These are phyloP conservation scores for Caenorhabditis sp. DNA, from an alignment of 2,888 invertebrate genomes.

Conservation along the genomic window DNA sequence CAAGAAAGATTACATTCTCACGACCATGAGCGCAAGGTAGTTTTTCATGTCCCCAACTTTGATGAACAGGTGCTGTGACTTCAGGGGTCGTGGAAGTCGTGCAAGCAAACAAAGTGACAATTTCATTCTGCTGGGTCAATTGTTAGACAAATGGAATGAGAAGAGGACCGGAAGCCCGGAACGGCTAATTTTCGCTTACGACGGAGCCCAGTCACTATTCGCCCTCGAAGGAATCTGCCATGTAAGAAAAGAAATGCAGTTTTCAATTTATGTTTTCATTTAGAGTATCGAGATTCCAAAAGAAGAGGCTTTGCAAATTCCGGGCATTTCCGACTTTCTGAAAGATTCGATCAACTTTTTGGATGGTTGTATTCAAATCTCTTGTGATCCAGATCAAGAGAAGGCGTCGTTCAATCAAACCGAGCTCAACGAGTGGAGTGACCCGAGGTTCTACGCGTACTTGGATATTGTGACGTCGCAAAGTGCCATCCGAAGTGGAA, in stretches of 20 bases:
- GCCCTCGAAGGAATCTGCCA: slow-evolving; percentile 42
- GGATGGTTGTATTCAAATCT: slow-evolving; percentile 37
- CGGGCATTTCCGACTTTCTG: slow-evolving; percentile 30
- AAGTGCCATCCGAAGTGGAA: slow-evolving; percentile 49
- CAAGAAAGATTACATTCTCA: slow-evolving; percentile 47
- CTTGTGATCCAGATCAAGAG: slow-evolving; percentile 42
- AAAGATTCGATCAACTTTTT: slow-evolving; percentile 46
- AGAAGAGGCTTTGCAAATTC: slow-evolving; percentile 27
- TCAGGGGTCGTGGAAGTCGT: slow-evolving; percentile 53
- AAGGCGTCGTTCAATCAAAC: slow-evolving; percentile 49
- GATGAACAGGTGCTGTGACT: too few species aligned
- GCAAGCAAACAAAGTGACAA: slow-evolving; percentile 47
- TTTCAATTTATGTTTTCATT: not conserved
- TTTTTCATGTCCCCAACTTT: not conserved
- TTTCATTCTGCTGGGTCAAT: slow-evolving; percentile 22
- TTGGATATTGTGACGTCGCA: slow-evolving; percentile 58
- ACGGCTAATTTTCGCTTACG: slow-evolving; percentile 31
- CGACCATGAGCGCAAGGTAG: slow-evolving; percentile 45
- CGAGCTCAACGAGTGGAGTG: slow-evolving; percentile 47
- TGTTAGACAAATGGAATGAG: slow-evolving; percentile 15
- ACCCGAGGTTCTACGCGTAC: slow-evolving; percentile 49
- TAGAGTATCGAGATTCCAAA: slow-evolving; percentile 18
- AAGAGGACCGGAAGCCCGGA: not conserved
- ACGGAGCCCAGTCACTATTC: slow-evolving; percentile 52
- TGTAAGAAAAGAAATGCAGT: too few species aligned